A percentile compares a stretch with the other conserved stretches of the same genome.
phyloP scores from a whole-genome alignment of 2,888 invertebrate species.

The Idaea dimidiata region DNA sequence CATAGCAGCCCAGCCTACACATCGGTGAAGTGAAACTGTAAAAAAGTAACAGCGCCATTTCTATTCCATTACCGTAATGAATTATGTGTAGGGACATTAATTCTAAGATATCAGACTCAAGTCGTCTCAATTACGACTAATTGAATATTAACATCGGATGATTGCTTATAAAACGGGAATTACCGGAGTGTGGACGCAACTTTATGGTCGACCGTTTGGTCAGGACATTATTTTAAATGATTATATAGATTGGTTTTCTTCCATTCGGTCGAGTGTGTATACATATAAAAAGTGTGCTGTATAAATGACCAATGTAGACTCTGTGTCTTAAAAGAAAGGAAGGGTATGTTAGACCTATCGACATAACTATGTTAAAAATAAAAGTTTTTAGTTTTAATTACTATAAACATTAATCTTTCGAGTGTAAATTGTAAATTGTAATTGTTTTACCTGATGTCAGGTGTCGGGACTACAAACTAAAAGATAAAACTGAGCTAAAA shows the following conservation, averaged over 20 bases:
- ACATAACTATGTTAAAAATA: too few relatives aligned
- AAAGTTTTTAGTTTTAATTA: too few relatives aligned
- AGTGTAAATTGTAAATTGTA: too few relatives aligned
- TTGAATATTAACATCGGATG: conserved; percentile 69
- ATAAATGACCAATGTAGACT: not conserved
- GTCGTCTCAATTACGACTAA: conserved; percentile 64
- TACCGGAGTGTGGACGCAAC: conserved; percentile 37
- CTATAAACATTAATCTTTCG: too few relatives aligned
- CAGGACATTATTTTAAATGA: conserved; percentile 7
- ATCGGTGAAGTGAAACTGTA: conserved; percentile 40
- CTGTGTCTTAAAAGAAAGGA: too few relatives aligned
- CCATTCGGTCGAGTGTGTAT: not conserved
- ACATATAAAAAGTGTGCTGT: too few relatives aligned
- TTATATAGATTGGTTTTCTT: conserved; percentile 9
- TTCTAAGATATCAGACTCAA: conserved; percentile 57
- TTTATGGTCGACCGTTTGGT: conserved; percentile 15
- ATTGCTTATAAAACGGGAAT: conserved; percentile 66
- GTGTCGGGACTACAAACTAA: too few relatives aligned
- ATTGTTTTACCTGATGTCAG: too few relatives aligned
- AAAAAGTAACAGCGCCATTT: conserved; percentile 64
- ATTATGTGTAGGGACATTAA: conserved; percentile 56
- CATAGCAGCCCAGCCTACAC: conserved; percentile 27
- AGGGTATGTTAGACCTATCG: too few relatives aligned
- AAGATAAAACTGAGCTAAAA: too few relatives aligned
- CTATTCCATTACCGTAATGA: conserved; percentile 70